Evolutionary conservation across 2,888 invertebrate genomes (phyloP), one percentile per base, ranked within the genome.

Genomic region (Halictus quadricinctus): DNA sequence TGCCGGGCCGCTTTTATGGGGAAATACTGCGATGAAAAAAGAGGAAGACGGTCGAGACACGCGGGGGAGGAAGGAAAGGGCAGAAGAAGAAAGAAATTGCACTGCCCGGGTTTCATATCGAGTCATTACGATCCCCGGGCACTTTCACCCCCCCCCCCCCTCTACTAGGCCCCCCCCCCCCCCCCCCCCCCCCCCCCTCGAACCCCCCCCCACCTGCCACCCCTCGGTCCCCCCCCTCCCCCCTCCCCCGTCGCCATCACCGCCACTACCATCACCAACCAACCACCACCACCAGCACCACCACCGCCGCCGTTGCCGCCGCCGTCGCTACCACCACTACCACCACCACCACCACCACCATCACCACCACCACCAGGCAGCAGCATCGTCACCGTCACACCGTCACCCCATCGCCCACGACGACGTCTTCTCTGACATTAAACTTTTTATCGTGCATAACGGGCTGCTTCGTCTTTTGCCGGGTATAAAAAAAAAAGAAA

Each of bases 1-100:
- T 92, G 91, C 93, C 91, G 91, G 91, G 91, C 89, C 91, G 92
- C 93, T 93, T 94, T 94, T 94, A 93, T 93, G 93, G 93, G 91
- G 92, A 92, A 93, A 93, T 93, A 93, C 91, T 92, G 92, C 93
- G 91, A 91, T 92, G 90, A 89, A 92, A 93, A 92, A 93, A 91
- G 90, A 91, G 91, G 91, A 92, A 92, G 90, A 90, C 88, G 76
- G 90, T 84, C 89, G 90, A 88, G 89, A 92, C 89, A 87, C 86
- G 90, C 84, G 88, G 80, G 88, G 81, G 80, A 72, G 87, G 84
- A 83, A 83, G 89, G 83, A 88, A 85, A 87, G 89, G 91, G 88
- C 88, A 86, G 90, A 88, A 90, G 90, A 90, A 90, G 90, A 90
- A 90, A 90, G 90, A 90, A 90, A 90, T 90, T 91, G 91, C 90